A percentile compares a stretch with the other conserved stretches of the same genome.
These are phyloP conservation scores for Drosophila borborema DNA, from an alignment of 2,888 invertebrate genomes.

Conservation along the genomic window DNA sequence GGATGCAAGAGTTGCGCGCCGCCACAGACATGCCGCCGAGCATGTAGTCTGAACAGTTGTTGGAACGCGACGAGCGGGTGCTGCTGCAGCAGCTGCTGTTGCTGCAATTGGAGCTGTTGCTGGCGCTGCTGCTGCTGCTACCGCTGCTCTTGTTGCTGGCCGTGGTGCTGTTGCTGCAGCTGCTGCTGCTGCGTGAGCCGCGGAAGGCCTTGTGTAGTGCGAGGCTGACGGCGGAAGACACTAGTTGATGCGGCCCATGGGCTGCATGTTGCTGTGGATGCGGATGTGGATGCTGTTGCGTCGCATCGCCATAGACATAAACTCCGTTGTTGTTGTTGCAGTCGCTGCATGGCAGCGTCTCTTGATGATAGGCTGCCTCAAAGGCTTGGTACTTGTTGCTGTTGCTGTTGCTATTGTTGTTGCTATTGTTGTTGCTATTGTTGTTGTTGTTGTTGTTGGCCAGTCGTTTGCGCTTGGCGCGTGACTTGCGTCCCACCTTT, in stretches of 20 bases:
- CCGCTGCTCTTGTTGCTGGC: slow-evolving; percentile 85
- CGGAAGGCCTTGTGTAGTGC: slow-evolving; percentile 75
- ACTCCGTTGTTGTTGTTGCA: slow-evolving; percentile 68
- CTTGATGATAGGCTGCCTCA: slow-evolving; percentile 57
- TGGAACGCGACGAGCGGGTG: background rate
- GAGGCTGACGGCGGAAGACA: slow-evolving; percentile 75
- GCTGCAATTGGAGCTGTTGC: slow-evolving; percentile 48
- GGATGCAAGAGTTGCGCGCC: slow-evolving; percentile 75
- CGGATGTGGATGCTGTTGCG: slow-evolving; percentile 36
- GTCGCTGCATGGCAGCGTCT: slow-evolving; percentile 59
- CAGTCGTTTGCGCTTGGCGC: slow-evolving; percentile 82
- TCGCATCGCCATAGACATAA: slow-evolving; percentile 41
- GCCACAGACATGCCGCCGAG: slow-evolving; percentile 46
- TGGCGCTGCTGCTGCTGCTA: slow-evolving; percentile 75
- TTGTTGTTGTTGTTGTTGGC: slow-evolving; percentile 45
- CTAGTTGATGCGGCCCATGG: slow-evolving; percentile 64
- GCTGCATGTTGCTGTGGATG: slow-evolving; percentile 43
- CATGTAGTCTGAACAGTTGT: slow-evolving; percentile 45
- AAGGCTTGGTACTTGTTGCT: slow-evolving; percentile 46
- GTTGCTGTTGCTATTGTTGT: slow-evolving; percentile 21
- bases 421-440: slow-evolving; percentile 45
- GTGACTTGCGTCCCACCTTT: slow-evolving; percentile 83
- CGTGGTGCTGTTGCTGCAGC: slow-evolving; percentile 85
- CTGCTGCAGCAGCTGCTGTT: slow-evolving; percentile 21
- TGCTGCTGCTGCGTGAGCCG: slow-evolving; percentile 84